Conservation (phyloP, 2,797 vertebrate genomes). For the Phataginus tetradactyla region DNA sequence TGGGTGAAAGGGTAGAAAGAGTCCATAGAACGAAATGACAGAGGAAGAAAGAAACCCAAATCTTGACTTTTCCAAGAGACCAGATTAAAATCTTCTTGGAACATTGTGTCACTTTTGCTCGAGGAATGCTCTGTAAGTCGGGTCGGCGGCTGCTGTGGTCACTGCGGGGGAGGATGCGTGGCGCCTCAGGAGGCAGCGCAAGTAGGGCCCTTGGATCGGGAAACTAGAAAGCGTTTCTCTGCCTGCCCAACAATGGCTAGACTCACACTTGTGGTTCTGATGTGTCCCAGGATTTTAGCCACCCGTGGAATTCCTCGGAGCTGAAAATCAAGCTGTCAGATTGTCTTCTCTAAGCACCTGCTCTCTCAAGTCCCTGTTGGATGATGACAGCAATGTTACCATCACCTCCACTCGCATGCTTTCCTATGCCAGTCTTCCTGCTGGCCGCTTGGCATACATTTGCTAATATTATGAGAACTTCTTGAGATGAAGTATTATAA, state of each 20-base stretch:
- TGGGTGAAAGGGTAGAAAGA: not conserved
- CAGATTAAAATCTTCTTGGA: constrained; percentile 31
- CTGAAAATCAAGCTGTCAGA: constrained; percentile 66
- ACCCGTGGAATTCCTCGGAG: constrained; percentile 15
- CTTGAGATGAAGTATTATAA: not conserved
- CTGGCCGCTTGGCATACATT: not conserved
- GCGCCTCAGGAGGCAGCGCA: not conserved
- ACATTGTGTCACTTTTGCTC: not conserved
- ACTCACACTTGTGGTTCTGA: constrained; percentile 18
- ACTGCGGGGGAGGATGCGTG: not conserved
- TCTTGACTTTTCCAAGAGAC: not conserved
- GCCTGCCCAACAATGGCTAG: not conserved
- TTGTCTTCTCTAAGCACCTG: constrained; percentile 39
- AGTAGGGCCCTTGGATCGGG: not conserved
- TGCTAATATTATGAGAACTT: not conserved
- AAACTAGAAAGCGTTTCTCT: constrained; percentile 38
- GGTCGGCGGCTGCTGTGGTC: not conserved
- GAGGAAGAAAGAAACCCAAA: not conserved
- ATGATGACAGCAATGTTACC: not conserved
- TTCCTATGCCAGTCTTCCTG: not conserved
- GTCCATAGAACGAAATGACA: not conserved
- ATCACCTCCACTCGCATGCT: not conserved
- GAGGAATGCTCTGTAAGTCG: not conserved
- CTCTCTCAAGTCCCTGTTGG: not conserved
- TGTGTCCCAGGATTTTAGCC: constrained; percentile 60